These are phyloP conservation scores for Pediacus dermestoides DNA, from an alignment of 2,888 invertebrate genomes.

Conservation along the genomic window DNA sequence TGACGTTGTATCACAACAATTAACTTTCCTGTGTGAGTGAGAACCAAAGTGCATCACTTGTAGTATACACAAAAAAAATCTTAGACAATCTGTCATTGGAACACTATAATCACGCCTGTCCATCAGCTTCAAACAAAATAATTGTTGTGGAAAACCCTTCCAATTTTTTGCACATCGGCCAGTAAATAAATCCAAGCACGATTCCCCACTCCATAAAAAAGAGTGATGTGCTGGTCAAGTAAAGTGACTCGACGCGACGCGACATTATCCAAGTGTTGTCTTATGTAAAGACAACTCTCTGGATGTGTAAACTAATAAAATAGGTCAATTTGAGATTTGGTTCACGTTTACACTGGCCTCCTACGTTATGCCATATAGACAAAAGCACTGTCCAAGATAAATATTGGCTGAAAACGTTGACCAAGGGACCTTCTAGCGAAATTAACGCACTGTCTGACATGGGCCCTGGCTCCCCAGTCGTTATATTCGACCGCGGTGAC, in stretches of 20 bases:
- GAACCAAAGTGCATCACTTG: too few species aligned
- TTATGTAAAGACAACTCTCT: conserved; percentile 38
- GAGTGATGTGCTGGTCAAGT: conserved; percentile 24
- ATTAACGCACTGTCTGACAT: conserved; percentile 19
- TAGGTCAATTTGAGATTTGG: conserved; percentile 37
- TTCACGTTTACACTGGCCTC: conserved; percentile 29
- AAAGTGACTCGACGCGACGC: too few species aligned
- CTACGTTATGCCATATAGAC: conserved; percentile 21
- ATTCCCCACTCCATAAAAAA: too few species aligned
- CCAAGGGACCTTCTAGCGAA: conserved; percentile 16
- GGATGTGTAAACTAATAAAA: conserved; percentile 42
- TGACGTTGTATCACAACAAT: too few species aligned
- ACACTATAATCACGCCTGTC: too few species aligned
- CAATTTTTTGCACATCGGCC: too few species aligned
- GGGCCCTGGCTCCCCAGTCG: conserved; percentile 7
- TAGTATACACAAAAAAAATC: too few species aligned
- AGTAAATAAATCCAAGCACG: too few species aligned
- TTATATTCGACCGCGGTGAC: conserved; percentile 9
- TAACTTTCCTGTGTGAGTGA: too few species aligned
- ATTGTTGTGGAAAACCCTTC: too few species aligned
- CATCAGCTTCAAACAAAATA: too few species aligned
- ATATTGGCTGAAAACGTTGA: conserved; percentile 36
- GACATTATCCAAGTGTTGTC: conserved; percentile 22
- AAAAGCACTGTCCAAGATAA: conserved; percentile 37
- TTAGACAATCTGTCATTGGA: too few species aligned